Evolutionary conservation across 2,888 invertebrate genomes (phyloP), one percentile per base, ranked within the genome.

Genomic region (Nebria brevicollis): DNA sequence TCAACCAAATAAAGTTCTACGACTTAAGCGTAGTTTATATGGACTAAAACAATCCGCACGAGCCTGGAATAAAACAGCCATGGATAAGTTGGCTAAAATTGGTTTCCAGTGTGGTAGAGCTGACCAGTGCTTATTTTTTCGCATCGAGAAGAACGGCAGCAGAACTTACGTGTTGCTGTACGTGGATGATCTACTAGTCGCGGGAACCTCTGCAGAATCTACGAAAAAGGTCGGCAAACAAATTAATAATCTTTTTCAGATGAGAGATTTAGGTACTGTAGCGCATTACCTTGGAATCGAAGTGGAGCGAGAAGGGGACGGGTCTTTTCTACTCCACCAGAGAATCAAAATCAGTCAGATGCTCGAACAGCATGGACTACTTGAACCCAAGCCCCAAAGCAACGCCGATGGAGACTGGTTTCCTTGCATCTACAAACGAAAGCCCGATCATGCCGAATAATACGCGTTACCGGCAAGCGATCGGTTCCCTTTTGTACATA

Each of bases 281-380:
- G 26, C 65, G n/a, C 41, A 76, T 26, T 76, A 76, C 66, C 66
- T 76, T n/a, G 75, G 75, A 6, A 65, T 75, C 20, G 25, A 75
- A 8, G 65, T 75, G 65, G 25, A 76, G 13, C 66, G 41, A 25
- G 76, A 76, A 25, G 26, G 11, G 41, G 42, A 73, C n/a, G 43
- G 41, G n/a, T 73, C 73, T 7, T 73, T 73, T 42, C 41, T 73
- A 41, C 73, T 73, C 13, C 26, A 73, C 15, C 73, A 73, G 41
- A 73, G 42, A 15, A 15, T 5, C 8, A 73, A 73, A 15, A 73
- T 73, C 4, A 10, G 8, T 1, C 26, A 43, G 41, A 41, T 73
- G 73, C 41, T 73, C 7, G 73, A 42, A 43, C 10, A 41, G 15
- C 20, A 73, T 41, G 41, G 7, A 8, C 11, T 73, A 73, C 15